Evolutionary conservation across 2,797 vertebrate species (phyloP).

Genomic region (Brotula barbata): DNA sequence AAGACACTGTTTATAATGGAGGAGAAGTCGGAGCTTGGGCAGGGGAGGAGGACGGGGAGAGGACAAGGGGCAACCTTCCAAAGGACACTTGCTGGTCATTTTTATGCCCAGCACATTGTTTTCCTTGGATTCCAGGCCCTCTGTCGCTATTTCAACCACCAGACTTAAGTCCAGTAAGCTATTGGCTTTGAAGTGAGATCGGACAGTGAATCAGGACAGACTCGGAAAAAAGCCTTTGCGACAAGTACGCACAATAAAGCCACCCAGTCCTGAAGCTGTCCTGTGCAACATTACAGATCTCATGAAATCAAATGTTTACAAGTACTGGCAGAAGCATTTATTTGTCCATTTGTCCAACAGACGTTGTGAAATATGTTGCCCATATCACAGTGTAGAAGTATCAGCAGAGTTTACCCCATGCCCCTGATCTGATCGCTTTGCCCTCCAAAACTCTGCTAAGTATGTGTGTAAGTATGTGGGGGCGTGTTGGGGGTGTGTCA

Average conservation of each 20-base stretch:
- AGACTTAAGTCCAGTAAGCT: slow-evolving; percentile 53
- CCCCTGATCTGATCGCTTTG: slow-evolving; percentile 59
- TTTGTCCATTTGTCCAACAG: too few species aligned
- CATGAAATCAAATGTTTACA: slow-evolving; percentile 61
- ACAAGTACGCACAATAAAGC: slow-evolving; percentile 46
- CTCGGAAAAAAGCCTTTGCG: slow-evolving; percentile 48
- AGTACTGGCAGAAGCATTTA: slow-evolving; percentile 36
- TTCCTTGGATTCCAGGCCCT: slow-evolving; percentile 71
- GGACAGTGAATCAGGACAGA: slow-evolving; percentile 42
- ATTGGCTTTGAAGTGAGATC: slow-evolving; percentile 53
- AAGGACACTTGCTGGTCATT: slow-evolving; percentile 68
- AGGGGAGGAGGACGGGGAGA: slow-evolving; percentile 45
- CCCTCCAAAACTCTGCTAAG: slow-evolving; percentile 52
- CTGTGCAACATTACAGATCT: slow-evolving; percentile 53
- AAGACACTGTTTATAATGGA: slow-evolving; percentile 71
- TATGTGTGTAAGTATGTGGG: slow-evolving; percentile 32
- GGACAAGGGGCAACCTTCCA: slow-evolving; percentile 62
- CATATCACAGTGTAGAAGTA: slow-evolving; percentile 47
- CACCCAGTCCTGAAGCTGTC: slow-evolving; percentile 51
- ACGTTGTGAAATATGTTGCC: slow-evolving; percentile 57
- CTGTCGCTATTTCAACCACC: slow-evolving; percentile 65
- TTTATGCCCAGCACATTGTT: slow-evolving; percentile 70
- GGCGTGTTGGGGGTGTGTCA: slow-evolving; percentile 37
- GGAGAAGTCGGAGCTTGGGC: slow-evolving; percentile 55
- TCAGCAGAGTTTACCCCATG: slow-evolving; percentile 52